These are phyloP conservation scores for Rhizomys pruinosus DNA, from an alignment of 2,113 vertebrate species.

Conservation along the genomic window DNA sequence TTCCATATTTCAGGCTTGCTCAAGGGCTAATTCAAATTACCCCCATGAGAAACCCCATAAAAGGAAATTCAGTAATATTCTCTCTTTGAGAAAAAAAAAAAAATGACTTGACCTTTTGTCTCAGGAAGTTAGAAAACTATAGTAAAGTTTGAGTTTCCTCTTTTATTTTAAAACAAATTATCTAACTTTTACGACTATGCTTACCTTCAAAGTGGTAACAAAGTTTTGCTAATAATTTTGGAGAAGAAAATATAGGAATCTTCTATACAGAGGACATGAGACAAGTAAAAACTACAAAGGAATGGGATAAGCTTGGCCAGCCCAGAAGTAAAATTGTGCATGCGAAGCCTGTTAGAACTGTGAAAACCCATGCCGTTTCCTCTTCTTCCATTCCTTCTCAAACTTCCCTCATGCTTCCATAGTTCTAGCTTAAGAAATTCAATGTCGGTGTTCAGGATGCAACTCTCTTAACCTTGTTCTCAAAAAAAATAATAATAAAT, in stretches of 20 bases:
- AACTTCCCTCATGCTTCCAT: neutral
- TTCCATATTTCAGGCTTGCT: slow-evolving; percentile 6
- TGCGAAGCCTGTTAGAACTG: neutral
- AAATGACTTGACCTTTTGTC: slow-evolving; percentile 35
- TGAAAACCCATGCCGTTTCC: neutral
- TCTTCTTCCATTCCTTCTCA: neutral
- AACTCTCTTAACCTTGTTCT: neutral
- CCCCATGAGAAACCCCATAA: neutral
- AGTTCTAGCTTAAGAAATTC: no score
- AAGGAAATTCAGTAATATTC: neutral
- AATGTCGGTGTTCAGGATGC: neutral
- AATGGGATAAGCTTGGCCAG: neutral
- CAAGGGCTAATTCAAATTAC: neutral
- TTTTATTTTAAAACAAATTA: slow-evolving; percentile 30
- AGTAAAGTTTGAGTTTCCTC: neutral
- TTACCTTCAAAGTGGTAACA: neutral
- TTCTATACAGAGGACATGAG: neutral
- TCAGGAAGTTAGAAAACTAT: slow-evolving; percentile 23
- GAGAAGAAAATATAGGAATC: neutral
- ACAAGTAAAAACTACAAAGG: neutral
- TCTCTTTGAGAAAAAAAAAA: no score
- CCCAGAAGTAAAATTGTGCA: neutral
- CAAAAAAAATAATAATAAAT: no score
- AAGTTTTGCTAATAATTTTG: neutral
- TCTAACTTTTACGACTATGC: neutral